Conservation (phyloP, 2,888 invertebrate genomes). For the Megalurothrips usitatus region DNA sequence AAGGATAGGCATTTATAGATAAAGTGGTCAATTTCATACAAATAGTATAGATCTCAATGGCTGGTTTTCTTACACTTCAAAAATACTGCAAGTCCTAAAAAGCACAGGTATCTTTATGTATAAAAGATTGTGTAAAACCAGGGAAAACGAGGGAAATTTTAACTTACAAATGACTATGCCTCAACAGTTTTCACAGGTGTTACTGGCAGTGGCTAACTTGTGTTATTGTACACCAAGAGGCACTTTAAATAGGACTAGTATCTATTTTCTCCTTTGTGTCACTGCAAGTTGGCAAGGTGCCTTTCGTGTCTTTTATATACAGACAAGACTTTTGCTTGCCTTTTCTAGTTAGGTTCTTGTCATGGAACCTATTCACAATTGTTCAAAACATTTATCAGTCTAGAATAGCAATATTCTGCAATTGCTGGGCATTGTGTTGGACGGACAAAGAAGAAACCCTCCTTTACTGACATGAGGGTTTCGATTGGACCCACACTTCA, state of each 20-base stretch:
- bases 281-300: conserved; percentile 22
- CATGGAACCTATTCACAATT: neutral
- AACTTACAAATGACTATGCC: conserved; percentile 19
- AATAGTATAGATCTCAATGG: too few relatives aligned
- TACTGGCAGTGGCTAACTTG: neutral
- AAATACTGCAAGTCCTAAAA: neutral
- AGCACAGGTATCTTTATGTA: neutral
- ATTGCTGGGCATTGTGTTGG: conserved; percentile 12
- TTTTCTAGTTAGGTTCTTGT: neutral
- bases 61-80: neutral
- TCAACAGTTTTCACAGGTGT: neutral
- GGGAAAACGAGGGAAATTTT: neutral
- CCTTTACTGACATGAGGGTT: neutral
- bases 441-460: conserved; percentile 16
- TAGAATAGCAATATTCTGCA: neutral
- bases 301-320: neutral
- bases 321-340: neutral
- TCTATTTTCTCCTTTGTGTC: conserved; percentile 17
- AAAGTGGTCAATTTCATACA: neutral
- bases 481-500: conserved; percentile 22
- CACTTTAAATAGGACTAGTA: conserved; percentile 14
- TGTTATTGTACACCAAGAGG: neutral
- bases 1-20: neutral
- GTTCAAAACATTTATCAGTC: conserved; percentile 19
- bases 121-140: neutral